Percentiles rank a stretch among this genome's conserved stretches.
phyloP scores from a whole-genome alignment of 2,888 invertebrate species.

The Parnassius orleans region DNA sequence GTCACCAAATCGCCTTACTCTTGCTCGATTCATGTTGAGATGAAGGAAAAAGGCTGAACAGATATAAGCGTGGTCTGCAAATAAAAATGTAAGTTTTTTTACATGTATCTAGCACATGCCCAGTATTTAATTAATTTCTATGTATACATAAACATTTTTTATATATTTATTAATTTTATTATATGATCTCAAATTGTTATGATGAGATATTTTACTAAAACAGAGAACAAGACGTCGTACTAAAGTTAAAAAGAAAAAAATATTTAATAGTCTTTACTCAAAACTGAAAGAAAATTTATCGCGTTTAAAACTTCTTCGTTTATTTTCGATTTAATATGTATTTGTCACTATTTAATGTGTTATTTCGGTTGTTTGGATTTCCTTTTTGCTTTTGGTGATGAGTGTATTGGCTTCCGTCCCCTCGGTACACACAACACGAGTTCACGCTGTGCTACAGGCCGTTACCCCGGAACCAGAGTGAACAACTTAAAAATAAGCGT shows the following conservation, averaged over 20 bases:
- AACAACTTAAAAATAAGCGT: constrained; percentile 30
- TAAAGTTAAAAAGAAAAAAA: too few species aligned
- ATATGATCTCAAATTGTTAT: too few species aligned
- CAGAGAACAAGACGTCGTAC: too few species aligned
- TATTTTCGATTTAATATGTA: neutral
- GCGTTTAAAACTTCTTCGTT: too few species aligned
- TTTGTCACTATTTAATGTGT: constrained; percentile 6
- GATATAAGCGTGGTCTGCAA: constrained; percentile 47
- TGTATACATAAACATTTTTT: too few species aligned
- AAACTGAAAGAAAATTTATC: too few species aligned
- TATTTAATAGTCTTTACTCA: too few species aligned
- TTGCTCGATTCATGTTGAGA: constrained; percentile 52
- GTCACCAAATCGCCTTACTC: constrained; percentile 43
- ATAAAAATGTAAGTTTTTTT: constrained; percentile 68
- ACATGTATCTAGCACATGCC: too few species aligned
- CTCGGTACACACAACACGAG: constrained; percentile 31
- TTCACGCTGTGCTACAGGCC: constrained; percentile 29
- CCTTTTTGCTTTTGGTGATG: constrained; percentile 29
- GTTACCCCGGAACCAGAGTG: constrained; percentile 35
- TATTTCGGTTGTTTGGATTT: constrained; percentile 10
- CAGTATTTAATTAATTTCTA: too few species aligned
- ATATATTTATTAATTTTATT: too few species aligned
- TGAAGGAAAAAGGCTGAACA: constrained; percentile 74
- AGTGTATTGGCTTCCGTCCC: constrained; percentile 40
- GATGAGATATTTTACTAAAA: too few species aligned